Evolutionary conservation across 2,113 vertebrate species (phyloP).

Genomic region (Odobenus rosmarus): DNA sequence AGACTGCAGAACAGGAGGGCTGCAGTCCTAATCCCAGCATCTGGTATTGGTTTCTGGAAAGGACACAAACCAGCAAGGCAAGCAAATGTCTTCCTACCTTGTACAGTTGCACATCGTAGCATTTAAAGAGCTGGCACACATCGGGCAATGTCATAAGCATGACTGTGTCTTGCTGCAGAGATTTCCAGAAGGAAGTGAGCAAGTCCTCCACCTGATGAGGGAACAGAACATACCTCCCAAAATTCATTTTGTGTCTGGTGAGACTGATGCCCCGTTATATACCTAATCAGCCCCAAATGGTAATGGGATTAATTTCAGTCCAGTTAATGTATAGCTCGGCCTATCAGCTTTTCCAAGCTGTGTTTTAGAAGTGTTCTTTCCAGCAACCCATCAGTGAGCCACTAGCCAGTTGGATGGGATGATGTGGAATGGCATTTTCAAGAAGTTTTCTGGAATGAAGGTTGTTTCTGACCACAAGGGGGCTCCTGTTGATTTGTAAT

Average conservation of each 20-base stretch:
- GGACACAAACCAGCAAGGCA: background rate
- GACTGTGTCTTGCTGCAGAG: constrained; percentile 79
- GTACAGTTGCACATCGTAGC: constrained; percentile 82
- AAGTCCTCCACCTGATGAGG: constrained; percentile 77
- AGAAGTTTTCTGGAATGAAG: background rate
- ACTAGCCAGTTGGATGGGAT: background rate
- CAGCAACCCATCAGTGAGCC: background rate
- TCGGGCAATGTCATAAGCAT: constrained; percentile 80
- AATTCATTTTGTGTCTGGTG: background rate
- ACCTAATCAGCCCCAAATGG: background rate
- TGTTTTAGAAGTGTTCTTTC: background rate
- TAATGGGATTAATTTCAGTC: background rate
- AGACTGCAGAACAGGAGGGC: too few relatives aligned
- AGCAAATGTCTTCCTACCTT: constrained; percentile 76
- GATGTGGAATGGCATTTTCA: background rate
- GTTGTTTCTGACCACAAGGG: constrained; percentile 55
- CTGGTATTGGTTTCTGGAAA: background rate
- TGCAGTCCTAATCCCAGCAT: background rate
- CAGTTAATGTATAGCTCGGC: background rate
- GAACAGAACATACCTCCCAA: background rate
- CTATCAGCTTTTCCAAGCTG: background rate
- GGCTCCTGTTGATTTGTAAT: constrained; percentile 6
- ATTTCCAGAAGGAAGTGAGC: constrained; percentile 85
- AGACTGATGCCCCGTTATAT: background rate
- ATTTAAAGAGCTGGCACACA: constrained; percentile 81